Evolutionary conservation across 23 tunicate species (phyloP), one percentile per base, ranked within the genome.

Genomic region (Aplidium turbinatum): DNA sequence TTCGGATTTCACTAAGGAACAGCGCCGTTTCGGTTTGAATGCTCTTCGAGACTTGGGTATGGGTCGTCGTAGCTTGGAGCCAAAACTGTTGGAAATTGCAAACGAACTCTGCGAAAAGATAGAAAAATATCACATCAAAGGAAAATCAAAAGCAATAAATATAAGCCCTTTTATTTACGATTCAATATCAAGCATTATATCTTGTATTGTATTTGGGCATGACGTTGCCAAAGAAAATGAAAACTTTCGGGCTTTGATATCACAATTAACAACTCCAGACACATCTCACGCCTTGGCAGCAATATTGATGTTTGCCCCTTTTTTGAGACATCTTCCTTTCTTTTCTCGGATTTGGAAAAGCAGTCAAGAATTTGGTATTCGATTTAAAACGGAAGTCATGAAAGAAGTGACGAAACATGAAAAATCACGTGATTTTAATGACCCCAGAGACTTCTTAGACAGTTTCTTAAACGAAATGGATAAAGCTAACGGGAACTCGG

Each of bases 11-110:
- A 46, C 26, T 28, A 68, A 79, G 68, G 84, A 79, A 54, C 84
- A 79, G 60, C 63, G 84, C 19, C 76, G 77, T 0, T 79, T 77
- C 35, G 35, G 82, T 16, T 21, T 63, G 11, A 6, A 23, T 9
- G 45, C 82, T 6, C 28, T 77, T 38, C 33, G 58, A 42, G 58
- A 40, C 9, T 47, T 77, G 1, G 82, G 82, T 29, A 77, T 77
- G 82, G 84, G 84, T 23, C 58, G 50, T 11, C 58, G 74, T 0
- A 79, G 66, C 32, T 35, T 79, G 16, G 84, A 79, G 33, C 65
- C 77, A 31, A 31, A 38, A 0, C 35, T 79, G 6, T 42, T 79
- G 5, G 77, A 68, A 23, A 16, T 21, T 13, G 46, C 20, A 9
- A 9, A 63, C 47, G 9, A 31, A 9, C 46, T 27, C 19, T 63